phyloP scores from a whole-genome alignment of 2,888 invertebrate genomes.

The Steinernema carpocapsae region DNA sequence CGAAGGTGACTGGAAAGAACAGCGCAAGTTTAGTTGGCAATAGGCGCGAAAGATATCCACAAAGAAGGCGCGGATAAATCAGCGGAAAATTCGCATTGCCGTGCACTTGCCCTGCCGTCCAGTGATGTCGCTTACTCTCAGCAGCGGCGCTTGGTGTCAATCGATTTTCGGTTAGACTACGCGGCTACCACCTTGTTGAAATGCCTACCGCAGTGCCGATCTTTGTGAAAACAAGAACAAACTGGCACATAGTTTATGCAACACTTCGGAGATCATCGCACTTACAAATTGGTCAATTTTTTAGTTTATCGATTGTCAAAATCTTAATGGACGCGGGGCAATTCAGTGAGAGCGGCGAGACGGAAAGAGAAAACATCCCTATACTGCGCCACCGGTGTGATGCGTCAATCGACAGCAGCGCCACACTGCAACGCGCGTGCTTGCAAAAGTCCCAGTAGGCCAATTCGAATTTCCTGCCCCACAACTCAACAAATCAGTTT shows the following conservation, averaged over 20 bases:
- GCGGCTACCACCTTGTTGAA: neutral
- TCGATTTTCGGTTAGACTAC: constrained; percentile 13
- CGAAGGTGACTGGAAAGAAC: too few relatives aligned
- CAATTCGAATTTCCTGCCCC: neutral
- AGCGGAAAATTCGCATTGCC: neutral
- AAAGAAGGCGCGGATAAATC: neutral
- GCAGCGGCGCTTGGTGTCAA: constrained; percentile 10
- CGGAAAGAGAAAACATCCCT: constrained; percentile 30
- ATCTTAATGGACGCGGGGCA: constrained; percentile 25
- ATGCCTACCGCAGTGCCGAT: constrained; percentile 13
- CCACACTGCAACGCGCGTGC: constrained; percentile 14
- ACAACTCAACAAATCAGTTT: neutral
- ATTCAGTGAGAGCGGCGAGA: constrained; percentile 27
- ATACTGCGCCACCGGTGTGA: constrained; percentile 19
- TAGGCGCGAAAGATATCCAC: too few relatives aligned
- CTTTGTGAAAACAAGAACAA: neutral
- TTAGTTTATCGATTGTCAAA: constrained; percentile 28
- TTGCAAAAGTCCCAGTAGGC: neutral
- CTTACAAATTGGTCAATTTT: constrained; percentile 21
- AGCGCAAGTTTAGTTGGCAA: too few relatives aligned
- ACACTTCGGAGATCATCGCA: neutral
- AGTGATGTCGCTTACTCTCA: neutral
- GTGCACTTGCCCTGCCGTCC: constrained; percentile 26
- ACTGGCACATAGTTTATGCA: neutral
- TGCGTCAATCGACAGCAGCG: constrained; percentile 28